Evolutionary conservation across 92 coral and sea anemone genomes (phyloP).

Genomic region (Actinostola sp.): DNA sequence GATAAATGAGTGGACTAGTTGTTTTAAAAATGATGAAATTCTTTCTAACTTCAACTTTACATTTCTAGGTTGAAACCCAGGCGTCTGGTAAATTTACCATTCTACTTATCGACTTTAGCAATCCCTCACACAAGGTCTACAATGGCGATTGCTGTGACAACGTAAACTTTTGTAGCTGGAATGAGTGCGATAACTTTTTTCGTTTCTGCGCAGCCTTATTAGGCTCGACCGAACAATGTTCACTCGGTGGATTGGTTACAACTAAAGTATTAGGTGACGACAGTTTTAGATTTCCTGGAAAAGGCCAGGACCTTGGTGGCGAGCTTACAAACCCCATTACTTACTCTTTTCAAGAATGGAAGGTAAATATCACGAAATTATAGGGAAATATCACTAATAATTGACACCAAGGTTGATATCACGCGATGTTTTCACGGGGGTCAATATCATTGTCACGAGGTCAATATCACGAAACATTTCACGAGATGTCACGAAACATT

Average conservation of each 20-base stretch:
- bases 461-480: too few species aligned
- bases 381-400: neutral
- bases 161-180: constrained; percentile 44
- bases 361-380: constrained; percentile 42
- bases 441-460: too few species aligned
- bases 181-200: constrained; percentile 78
- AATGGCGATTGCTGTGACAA: constrained; percentile 90
- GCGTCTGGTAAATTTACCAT: constrained; percentile 69
- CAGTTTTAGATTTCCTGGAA: constrained; percentile 61
- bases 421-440: too few species aligned
- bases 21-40: too few species aligned
- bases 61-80: neutral
- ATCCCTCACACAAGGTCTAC: constrained; percentile 46
- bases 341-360: constrained; percentile 77
- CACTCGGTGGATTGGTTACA: constrained; percentile 54
- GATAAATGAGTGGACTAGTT: too few species aligned
- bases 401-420: neutral
- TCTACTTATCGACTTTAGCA: constrained; percentile 60
- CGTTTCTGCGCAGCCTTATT: constrained; percentile 79
- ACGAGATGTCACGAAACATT: too few species aligned
- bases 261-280: constrained; percentile 79
- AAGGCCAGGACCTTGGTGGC: constrained; percentile 68
- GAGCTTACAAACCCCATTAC: constrained; percentile 71
- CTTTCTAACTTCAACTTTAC: neutral
- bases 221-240: constrained; percentile 61